A percentile compares a stretch with the other conserved stretches of the same genome.
Evolutionary conservation across 2,113 vertebrate species (phyloP).

Genomic region (Arizona elegans): DNA sequence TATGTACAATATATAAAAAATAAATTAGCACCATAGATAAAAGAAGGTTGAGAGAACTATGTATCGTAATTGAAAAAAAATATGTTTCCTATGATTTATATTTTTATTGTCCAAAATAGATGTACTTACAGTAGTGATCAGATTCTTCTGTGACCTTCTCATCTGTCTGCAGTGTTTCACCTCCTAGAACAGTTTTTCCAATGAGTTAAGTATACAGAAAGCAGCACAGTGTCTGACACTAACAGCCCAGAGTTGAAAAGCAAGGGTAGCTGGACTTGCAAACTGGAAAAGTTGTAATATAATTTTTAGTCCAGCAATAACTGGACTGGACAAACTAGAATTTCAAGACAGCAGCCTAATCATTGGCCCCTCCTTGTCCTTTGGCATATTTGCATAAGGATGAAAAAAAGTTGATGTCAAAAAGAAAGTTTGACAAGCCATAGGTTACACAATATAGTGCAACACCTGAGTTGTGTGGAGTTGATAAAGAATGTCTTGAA

Average conservation of each 20-base stretch:
- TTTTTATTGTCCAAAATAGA: not conserved
- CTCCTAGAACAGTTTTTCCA: not conserved
- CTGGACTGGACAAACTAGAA: slow-evolving; percentile 2
- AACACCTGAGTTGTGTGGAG: not conserved
- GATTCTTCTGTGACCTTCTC: slow-evolving; percentile 5
- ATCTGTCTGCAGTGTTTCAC: slow-evolving; percentile 25
- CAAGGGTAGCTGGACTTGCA: accelerated
- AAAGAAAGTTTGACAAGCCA: not conserved
- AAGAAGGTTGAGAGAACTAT: not conserved
- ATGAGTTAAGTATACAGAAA: not conserved
- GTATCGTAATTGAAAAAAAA: not conserved
- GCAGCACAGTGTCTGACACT: not conserved
- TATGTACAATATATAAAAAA: not conserved
- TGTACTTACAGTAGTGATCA: slow-evolving; percentile 19
- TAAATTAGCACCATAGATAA: slow-evolving; percentile 9
- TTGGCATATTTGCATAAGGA: not conserved
- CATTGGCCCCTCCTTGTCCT: not conserved
- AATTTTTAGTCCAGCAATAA: not conserved
- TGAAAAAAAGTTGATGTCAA: not conserved
- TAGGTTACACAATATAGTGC: not conserved
- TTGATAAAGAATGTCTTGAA: not conserved
- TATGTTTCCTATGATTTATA: not conserved
- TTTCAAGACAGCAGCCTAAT: slow-evolving; percentile 11
- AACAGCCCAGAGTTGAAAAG: not conserved
- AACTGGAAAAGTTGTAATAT: not conserved